phyloP scores from a whole-genome alignment of 1,140 invertebrate genomes.

The Mya arenaria region DNA sequence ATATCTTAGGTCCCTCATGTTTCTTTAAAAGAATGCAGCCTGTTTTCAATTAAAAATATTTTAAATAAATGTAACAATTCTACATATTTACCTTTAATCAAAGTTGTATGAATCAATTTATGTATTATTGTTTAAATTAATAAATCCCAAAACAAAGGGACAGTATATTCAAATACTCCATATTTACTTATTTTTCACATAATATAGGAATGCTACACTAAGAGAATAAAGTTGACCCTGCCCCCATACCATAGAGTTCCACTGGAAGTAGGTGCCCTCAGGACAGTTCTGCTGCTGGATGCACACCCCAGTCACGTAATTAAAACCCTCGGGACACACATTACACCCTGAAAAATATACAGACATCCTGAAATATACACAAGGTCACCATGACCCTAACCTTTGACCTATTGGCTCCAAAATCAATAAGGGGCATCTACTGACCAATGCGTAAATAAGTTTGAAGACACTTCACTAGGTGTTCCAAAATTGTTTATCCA shows the following conservation, averaged over 20 bases:
- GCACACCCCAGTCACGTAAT: slow-evolving; percentile 46
- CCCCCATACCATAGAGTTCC: slow-evolving; percentile 49
- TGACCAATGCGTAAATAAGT: too few species aligned
- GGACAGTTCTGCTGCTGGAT: slow-evolving; percentile 48
- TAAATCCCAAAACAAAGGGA: neutral
- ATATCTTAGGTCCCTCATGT: too few species aligned
- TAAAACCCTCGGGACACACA: slow-evolving; percentile 48
- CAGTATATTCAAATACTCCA: neutral
- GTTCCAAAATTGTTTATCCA: too few species aligned
- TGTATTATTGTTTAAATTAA: neutral
- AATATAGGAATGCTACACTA: neutral
- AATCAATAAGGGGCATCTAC: too few species aligned
- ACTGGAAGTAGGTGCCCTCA: slow-evolving; percentile 49
- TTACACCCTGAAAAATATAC: slow-evolving; percentile 39
- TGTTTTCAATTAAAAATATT: too few species aligned
- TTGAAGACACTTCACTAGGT: too few species aligned
- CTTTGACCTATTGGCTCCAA: too few species aligned
- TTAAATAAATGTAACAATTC: too few species aligned
- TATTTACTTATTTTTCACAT: neutral
- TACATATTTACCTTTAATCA: too few species aligned
- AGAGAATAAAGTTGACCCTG: neutral
- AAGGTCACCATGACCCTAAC: too few species aligned
- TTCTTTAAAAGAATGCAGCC: too few species aligned
- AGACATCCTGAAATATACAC: too few species aligned
- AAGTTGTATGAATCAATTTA: neutral